These are phyloP conservation scores for Geotria australis DNA, from an alignment of 2,797 vertebrate genomes.

Conservation along the genomic window DNA sequence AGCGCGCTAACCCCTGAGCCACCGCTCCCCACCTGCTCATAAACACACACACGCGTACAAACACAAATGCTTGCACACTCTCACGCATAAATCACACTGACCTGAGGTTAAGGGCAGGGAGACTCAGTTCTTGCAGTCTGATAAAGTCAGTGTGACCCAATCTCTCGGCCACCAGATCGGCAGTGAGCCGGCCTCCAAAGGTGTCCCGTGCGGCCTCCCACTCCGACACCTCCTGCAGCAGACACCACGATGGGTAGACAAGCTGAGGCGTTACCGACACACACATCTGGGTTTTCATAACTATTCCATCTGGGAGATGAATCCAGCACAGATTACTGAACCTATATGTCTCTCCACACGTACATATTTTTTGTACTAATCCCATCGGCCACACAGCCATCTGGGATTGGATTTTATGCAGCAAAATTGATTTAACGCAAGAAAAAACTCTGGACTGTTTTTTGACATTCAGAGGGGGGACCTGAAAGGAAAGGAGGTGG, in stretches of 20 bases:
- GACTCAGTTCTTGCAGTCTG: conserved; percentile 24
- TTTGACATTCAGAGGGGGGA: too few relatives aligned
- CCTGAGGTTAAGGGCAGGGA: conserved; percentile 35
- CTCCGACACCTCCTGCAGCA: conserved; percentile 24
- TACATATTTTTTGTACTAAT: too few relatives aligned
- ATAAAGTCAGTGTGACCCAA: conserved; percentile 33
- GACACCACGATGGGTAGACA: conserved; percentile 2
- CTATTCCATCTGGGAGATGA: not conserved
- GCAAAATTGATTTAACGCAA: too few relatives aligned
- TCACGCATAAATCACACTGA: conserved; percentile 3
- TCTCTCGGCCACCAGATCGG: conserved; percentile 45
- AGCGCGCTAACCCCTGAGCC: too few relatives aligned
- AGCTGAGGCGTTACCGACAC: not conserved
- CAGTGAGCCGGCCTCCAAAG: conserved; percentile 36
- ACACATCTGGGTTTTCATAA: not conserved
- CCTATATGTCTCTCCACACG: too few relatives aligned
- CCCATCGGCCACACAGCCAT: too few relatives aligned
- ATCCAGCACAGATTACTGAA: not conserved
- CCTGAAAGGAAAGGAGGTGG: too few relatives aligned
- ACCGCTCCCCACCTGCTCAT: too few relatives aligned
- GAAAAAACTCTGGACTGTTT: too few relatives aligned
- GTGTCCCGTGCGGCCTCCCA: conserved; percentile 34
- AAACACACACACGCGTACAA: too few relatives aligned
- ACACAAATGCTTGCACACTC: too few relatives aligned
- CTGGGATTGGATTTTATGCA: too few relatives aligned